Percentiles rank a stretch among this genome's conserved stretches.
phyloP scores from a whole-genome alignment of 2,888 invertebrate genomes.

The Diaprepes abbreviatus region DNA sequence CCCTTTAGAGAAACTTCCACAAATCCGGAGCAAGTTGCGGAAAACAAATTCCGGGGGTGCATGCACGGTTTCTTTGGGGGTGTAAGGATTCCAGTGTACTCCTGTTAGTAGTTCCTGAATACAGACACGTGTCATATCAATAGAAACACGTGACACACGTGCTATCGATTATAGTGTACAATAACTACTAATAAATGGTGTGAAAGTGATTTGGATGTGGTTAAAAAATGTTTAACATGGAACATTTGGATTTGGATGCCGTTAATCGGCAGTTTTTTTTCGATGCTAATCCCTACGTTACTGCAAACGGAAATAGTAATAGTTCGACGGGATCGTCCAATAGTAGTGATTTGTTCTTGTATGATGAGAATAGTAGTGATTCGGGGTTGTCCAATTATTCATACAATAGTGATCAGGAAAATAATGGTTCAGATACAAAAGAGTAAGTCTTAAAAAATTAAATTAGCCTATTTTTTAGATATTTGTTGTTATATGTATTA shows the following conservation, averaged over 20 bases:
- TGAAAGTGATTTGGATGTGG: neutral
- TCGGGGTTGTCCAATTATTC: slow-evolving; percentile 75
- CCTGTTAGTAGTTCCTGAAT: slow-evolving; percentile 28
- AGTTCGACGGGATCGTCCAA: slow-evolving; percentile 72
- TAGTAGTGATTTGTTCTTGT: slow-evolving; percentile 79
- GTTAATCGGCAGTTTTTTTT: slow-evolving; percentile 78
- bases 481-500: too few relatives aligned
- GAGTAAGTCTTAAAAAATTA: slow-evolving; percentile 76
- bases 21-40: slow-evolving; percentile 36
- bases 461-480: too few relatives aligned
- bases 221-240: slow-evolving; percentile 74
- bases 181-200: neutral
- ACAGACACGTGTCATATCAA: slow-evolving; percentile 26
- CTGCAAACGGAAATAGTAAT: slow-evolving; percentile 69
- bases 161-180: slow-evolving; percentile 37
- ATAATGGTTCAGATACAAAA: slow-evolving; percentile 74
- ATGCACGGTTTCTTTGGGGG: slow-evolving; percentile 10
- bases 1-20: slow-evolving; percentile 30
- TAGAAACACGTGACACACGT: slow-evolving; percentile 18
- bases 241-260: slow-evolving; percentile 77
- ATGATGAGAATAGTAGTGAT: slow-evolving; percentile 74
- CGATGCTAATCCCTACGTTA: slow-evolving; percentile 69
- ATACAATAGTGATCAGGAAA: slow-evolving; percentile 89
- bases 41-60: slow-evolving; percentile 41
- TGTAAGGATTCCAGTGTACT: slow-evolving; percentile 32